phyloP scores from a whole-genome alignment of 2,113 vertebrate genomes.

The Prinia subflava region DNA sequence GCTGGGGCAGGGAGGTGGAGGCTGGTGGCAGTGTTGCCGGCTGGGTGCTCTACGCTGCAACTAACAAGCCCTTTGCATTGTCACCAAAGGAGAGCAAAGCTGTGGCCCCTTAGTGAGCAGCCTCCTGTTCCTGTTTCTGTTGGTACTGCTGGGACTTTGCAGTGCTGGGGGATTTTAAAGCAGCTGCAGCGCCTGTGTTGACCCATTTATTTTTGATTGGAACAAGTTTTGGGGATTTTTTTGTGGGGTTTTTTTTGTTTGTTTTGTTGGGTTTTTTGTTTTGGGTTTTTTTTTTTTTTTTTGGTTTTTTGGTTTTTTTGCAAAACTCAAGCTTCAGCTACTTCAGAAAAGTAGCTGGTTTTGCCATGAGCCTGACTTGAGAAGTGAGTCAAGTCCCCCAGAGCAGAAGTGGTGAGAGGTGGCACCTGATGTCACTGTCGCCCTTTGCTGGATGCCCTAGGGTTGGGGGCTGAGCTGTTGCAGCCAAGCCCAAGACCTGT shows the following conservation, averaged over 20 bases:
- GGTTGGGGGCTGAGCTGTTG: not conserved
- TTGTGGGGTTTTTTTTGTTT: too few species aligned
- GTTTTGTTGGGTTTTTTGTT: too few species aligned
- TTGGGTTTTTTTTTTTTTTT: too few species aligned
- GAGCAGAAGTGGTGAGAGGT: not conserved
- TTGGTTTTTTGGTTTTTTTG: too few species aligned
- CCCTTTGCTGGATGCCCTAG: not conserved
- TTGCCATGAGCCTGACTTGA: fast-evolving
- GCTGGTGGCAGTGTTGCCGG: not conserved
- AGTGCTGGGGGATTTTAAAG: not conserved
- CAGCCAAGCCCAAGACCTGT: not conserved
- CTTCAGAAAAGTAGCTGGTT: not conserved
- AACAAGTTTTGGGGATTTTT: not conserved
- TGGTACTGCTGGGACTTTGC: not conserved
- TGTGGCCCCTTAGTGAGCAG: not conserved
- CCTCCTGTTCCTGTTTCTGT: not conserved
- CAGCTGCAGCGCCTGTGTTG: not conserved
- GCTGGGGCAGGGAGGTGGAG: not conserved
- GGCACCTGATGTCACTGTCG: fast-evolving
- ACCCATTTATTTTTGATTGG: not conserved
- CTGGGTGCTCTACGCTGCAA: not conserved
- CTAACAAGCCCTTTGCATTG: not conserved
- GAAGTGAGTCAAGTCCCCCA: not conserved
- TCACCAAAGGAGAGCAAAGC: not conserved
- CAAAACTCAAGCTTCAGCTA: not conserved